phyloP scores from a whole-genome alignment of 2,797 vertebrate genomes.

The Smutsia gigantea region DNA sequence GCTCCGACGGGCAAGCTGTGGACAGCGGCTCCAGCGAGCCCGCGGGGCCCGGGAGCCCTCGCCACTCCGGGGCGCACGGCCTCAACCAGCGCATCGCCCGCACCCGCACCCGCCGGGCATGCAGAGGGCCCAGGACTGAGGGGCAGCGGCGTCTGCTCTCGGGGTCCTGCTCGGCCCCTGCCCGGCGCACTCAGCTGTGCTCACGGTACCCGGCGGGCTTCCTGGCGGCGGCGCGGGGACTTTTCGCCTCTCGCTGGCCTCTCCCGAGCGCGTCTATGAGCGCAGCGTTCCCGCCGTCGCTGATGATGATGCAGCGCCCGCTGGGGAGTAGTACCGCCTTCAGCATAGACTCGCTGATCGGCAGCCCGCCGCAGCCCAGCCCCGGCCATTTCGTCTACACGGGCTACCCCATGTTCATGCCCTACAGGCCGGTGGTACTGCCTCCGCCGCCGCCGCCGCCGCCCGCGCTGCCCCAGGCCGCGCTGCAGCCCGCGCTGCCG shows the following conservation, averaged over 20 bases:
- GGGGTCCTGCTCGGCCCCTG: not conserved
- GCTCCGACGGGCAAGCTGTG: conserved; percentile 25
- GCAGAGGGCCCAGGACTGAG: conserved; percentile 60
- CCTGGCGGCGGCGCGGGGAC: conserved; percentile 67
- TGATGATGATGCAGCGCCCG: conserved; percentile 98
- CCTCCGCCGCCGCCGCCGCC: conserved; percentile 95
- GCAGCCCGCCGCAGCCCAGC: conserved; percentile 93
- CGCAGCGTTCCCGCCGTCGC: conserved; percentile 93
- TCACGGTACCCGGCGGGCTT: conserved; percentile 49
- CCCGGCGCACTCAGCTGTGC: conserved; percentile 23
- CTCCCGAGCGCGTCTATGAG: conserved; percentile 89
- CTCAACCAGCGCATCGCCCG: not conserved
- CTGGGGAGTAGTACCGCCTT: conserved; percentile 96
- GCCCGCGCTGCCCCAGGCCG: conserved; percentile 87
- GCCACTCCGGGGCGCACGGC: conserved; percentile 25
- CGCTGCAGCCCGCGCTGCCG: conserved; percentile 89
- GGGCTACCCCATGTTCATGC: conserved; percentile 98
- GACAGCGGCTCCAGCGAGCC: not conserved
- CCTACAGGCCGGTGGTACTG: conserved; percentile 95
- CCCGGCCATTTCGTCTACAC: conserved; percentile 96
- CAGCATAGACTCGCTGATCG: conserved; percentile 98
- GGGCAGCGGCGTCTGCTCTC: conserved; percentile 7
- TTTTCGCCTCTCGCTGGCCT: conserved; percentile 56
- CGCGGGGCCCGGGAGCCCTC: conserved; percentile 4
- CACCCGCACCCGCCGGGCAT: conserved; percentile 15